Conservation (phyloP, 2,888 invertebrate genomes). For the Sinodicranocentrus sp. region DNA sequence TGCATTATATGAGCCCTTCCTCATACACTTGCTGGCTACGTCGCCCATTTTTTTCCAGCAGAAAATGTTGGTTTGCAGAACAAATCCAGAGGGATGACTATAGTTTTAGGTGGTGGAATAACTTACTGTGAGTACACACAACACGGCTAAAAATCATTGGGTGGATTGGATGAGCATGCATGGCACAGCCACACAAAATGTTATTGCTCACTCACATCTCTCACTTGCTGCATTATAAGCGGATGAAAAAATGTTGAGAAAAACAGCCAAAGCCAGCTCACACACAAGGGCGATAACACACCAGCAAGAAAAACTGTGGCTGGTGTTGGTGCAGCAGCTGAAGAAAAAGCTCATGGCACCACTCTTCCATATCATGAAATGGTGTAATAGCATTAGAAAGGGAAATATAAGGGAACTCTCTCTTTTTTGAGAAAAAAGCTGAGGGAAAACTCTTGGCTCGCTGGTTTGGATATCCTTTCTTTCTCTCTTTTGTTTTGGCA, state of each 20-base stretch:
- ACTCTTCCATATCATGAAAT: conserved; percentile 55
- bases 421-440: background rate
- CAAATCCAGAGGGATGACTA: conserved; percentile 10
- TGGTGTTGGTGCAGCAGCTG: conserved; percentile 53
- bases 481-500: conserved; percentile 44
- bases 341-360: conserved; percentile 44
- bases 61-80: conserved; percentile 15
- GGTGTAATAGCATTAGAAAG: conserved; percentile 36
- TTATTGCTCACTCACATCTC: conserved; percentile 28
- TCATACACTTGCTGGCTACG: conserved; percentile 2
- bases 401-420: conserved; percentile 2
- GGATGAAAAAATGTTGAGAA: too few species aligned
- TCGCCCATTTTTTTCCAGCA: background rate
- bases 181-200: background rate
- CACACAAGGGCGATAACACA: conserved; percentile 4
- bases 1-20: conserved; percentile 5
- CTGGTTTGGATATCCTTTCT: background rate
- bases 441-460: background rate
- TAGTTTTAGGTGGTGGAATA: background rate
- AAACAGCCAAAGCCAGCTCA: conserved; percentile 21
- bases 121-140: too few species aligned
- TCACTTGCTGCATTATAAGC: conserved; percentile 2
- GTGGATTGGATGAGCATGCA: conserved; percentile 15
- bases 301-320: background rate
- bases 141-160: background rate